phyloP scores from a whole-genome alignment of 1,140 invertebrate genomes.

The Lepidostoma basale region DNA sequence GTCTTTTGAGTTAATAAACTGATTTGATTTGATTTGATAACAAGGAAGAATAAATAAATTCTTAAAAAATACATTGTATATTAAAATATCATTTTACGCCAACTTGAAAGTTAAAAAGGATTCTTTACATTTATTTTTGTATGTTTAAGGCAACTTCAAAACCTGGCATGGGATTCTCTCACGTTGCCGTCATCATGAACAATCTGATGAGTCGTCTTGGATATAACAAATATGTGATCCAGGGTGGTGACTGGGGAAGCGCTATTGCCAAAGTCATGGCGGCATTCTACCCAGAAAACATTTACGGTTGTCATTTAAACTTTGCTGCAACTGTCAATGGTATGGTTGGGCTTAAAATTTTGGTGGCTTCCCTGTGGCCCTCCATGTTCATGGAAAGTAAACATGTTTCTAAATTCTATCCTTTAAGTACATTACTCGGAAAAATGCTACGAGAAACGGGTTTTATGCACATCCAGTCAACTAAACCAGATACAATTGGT shows the following conservation, averaged over 20 bases:
- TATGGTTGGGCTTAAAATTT: slow-evolving; percentile 5
- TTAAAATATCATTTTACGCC: too few relatives aligned
- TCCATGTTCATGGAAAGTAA: slow-evolving; percentile 52
- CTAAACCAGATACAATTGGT: slow-evolving; percentile 91
- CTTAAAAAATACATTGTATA: too few relatives aligned
- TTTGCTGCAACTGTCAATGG: slow-evolving; percentile 40
- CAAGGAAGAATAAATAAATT: too few relatives aligned
- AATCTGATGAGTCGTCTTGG: slow-evolving; percentile 85
- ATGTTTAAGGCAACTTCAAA: slow-evolving; percentile 59
- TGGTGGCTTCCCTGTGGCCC: slow-evolving; percentile 47
- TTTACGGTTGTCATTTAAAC: slow-evolving; percentile 64
- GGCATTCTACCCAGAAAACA: slow-evolving; percentile 71
- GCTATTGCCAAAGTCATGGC: slow-evolving; percentile 67
- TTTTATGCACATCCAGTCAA: slow-evolving; percentile 84
- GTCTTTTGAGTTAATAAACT: too few relatives aligned
- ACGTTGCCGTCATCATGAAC: slow-evolving; percentile 76
- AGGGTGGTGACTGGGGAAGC: slow-evolving; percentile 87
- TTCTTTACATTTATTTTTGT: too few relatives aligned
- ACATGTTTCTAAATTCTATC: slow-evolving; percentile 66
- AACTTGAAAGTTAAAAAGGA: too few relatives aligned
- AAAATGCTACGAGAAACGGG: slow-evolving; percentile 72
- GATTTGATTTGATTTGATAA: too few relatives aligned
- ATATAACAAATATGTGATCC: slow-evolving; percentile 76
- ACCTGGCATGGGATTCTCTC: slow-evolving; percentile 66
- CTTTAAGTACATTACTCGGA: slow-evolving; percentile 59